Conservation (phyloP, 2,113 vertebrate species). For the Cavia porcellus region DNA sequence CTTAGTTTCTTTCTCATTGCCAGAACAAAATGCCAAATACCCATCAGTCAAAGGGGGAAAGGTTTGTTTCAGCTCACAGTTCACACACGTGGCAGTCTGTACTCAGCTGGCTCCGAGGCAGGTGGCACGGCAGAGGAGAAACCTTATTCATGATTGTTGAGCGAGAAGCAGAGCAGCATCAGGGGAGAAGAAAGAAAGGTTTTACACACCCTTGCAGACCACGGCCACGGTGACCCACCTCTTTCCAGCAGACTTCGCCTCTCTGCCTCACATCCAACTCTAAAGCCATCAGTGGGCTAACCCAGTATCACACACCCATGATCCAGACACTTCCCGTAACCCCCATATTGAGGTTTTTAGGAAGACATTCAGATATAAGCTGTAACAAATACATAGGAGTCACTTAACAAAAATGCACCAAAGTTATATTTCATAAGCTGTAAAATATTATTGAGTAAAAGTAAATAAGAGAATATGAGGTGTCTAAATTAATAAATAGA, state of each 20-base stretch:
- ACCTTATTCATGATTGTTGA: not conserved
- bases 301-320: too few species aligned
- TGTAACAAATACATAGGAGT: not conserved
- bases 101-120: too few species aligned
- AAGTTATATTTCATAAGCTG: not conserved
- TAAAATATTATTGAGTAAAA: not conserved
- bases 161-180: not conserved
- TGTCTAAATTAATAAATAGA: not conserved
- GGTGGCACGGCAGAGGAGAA: not conserved
- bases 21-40: not conserved
- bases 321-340: not conserved
- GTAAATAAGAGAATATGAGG: not conserved
- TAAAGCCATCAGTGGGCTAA: not conserved
- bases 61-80: not conserved
- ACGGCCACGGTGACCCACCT: not conserved
- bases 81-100: too few species aligned
- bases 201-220: not conserved
- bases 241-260: not conserved
- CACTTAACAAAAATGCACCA: not conserved
- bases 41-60: not conserved
- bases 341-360: not conserved
- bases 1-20: not conserved
- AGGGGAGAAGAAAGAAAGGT: not conserved
- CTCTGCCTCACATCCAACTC: not conserved
- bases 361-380: not conserved